Evolutionary conservation across 1,140 invertebrate genomes (phyloP).

Genomic region (Ostrea edulis): DNA sequence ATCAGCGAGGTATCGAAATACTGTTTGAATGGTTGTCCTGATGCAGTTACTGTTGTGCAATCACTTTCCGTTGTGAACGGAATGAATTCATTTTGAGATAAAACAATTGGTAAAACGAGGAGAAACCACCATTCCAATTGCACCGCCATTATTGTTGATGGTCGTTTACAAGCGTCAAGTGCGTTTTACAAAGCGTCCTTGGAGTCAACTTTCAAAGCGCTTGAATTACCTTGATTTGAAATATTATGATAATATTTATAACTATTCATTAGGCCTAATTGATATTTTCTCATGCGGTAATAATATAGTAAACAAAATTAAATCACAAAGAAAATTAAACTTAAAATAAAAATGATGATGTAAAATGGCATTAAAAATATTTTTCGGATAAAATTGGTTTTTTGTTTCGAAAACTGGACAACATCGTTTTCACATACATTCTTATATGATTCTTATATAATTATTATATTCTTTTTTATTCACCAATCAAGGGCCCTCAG

Average conservation of each 20-base stretch:
- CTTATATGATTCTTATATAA: no score
- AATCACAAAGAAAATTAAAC: no score
- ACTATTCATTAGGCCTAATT: no score
- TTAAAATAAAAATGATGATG: no score
- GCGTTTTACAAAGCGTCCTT: not conserved
- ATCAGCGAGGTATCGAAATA: slow-evolving; percentile 52
- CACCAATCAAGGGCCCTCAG: no score
- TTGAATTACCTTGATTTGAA: not conserved
- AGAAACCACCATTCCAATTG: not conserved
- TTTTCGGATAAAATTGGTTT: no score
- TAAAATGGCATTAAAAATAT: no score
- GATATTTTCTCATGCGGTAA: no score
- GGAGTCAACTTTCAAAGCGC: not conserved
- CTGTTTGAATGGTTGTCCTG: slow-evolving; percentile 35
- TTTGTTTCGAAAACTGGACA: no score
- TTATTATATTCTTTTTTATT: no score
- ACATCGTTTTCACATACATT: no score
- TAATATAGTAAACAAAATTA: no score
- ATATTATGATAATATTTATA: not conserved
- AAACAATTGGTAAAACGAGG: not conserved
- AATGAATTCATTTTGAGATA: slow-evolving; percentile 21
- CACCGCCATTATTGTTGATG: slow-evolving; percentile 24
- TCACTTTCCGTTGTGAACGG: slow-evolving; percentile 31
- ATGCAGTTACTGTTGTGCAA: slow-evolving; percentile 5
- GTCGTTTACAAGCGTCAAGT: not conserved